phyloP scores from a whole-genome alignment of 2,888 invertebrate species.

The Anagyrus pseudococci region DNA sequence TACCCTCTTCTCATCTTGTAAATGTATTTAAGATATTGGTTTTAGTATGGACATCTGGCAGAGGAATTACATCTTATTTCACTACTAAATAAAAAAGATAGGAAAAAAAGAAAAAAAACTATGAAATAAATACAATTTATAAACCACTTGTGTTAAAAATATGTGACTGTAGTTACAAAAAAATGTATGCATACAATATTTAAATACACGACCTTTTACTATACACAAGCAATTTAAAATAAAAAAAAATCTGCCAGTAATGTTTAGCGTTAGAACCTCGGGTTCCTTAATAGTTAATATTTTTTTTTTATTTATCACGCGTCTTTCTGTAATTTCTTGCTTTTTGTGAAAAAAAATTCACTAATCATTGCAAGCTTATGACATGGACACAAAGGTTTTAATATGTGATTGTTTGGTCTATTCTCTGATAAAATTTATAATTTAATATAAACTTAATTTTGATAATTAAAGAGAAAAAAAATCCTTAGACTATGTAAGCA shows the following conservation, averaged over 20 bases:
- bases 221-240: constrained; percentile 25
- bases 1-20: constrained; percentile 29
- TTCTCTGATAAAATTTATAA: no score
- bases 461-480: no score
- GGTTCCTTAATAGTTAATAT: constrained; percentile 14
- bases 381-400: no score
- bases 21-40: constrained; percentile 29
- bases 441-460: no score
- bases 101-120: constrained; percentile 19
- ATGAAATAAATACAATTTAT: constrained; percentile 29
- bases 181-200: constrained; percentile 20
- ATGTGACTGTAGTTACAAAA: constrained; percentile 24
- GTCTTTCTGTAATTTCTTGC: background rate
- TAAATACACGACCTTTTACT: constrained; percentile 15
- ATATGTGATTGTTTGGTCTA: no score
- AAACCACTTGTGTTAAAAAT: no score
- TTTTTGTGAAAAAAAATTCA: no score
- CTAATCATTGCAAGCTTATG: no score
- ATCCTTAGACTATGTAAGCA: no score
- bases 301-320: constrained; percentile 9
- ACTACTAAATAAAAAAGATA: constrained; percentile 1
- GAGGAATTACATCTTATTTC: constrained; percentile 25
- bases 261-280: constrained; percentile 5
- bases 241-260: constrained; percentile 26
- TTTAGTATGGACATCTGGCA: constrained; percentile 30